phyloP scores from a whole-genome alignment of 2,888 invertebrate species.

The Dascillus cervinus region DNA sequence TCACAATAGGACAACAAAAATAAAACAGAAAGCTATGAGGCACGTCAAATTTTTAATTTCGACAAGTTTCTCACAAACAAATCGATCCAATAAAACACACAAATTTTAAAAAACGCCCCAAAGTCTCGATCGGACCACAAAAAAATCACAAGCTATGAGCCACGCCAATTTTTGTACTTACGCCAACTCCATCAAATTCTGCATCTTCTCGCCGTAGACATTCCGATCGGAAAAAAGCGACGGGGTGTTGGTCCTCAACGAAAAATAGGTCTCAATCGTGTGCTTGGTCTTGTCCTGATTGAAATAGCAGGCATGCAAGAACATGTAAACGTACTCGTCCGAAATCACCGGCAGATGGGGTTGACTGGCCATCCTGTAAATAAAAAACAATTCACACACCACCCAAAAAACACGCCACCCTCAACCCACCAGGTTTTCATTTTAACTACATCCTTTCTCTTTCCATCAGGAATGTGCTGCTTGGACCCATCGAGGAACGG shows the following conservation, averaged over 20 bases:
- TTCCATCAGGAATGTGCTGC: slow-evolving; percentile 46
- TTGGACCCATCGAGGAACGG: slow-evolving; percentile 53
- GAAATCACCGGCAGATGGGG: slow-evolving; percentile 53
- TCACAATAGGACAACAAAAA: too few species aligned
- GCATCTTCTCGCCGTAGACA: slow-evolving; percentile 45
- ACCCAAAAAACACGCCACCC: slow-evolving; percentile 6
- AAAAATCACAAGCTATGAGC: too few species aligned
- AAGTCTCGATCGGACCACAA: too few species aligned
- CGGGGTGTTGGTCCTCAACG: slow-evolving; percentile 50
- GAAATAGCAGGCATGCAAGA: slow-evolving; percentile 54
- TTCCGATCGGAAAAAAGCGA: slow-evolving; percentile 55
- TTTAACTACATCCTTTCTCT: slow-evolving; percentile 51
- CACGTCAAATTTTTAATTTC: too few species aligned
- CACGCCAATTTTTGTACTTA: too few species aligned
- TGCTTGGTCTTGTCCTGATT: slow-evolving; percentile 43
- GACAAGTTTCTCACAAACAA: too few species aligned
- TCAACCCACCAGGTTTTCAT: slow-evolving; percentile 50
- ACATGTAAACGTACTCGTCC: slow-evolving; percentile 56
- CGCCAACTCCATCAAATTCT: slow-evolving; percentile 51
- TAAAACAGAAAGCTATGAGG: too few species aligned
- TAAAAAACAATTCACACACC: background rate
- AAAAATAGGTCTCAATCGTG: slow-evolving; percentile 48
- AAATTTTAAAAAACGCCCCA: too few species aligned
- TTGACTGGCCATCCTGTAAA: slow-evolving; percentile 53
- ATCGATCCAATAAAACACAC: too few species aligned